Evolutionary conservation across 2,113 vertebrate species (phyloP), one percentile per base, ranked within the genome.

Genomic region (Oryctolagus cuniculus): DNA sequence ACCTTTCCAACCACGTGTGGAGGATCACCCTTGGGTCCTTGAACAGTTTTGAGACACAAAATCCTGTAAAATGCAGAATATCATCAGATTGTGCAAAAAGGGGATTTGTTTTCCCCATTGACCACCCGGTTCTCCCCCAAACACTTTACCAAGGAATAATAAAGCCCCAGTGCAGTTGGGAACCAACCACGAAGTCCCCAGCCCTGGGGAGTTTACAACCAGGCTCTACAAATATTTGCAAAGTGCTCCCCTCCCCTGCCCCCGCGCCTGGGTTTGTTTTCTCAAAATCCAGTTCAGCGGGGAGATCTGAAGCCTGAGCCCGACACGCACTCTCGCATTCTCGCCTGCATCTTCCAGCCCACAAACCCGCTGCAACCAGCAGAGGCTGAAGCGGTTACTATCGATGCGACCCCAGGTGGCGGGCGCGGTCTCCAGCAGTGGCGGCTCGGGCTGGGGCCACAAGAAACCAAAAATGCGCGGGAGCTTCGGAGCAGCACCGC

Each of bases 1-100:
- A 8, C 38, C 24, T 64, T 24, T 16, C 53, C 11, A 5, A 17
- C 44, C 64, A 1, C 0, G 0, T 61, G 1, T 44, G 44, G 44
- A 44, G 27, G 29, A 6, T 22, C 38, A n/a, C 17, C 22, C 55
- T 53, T 10, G 21, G 10, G 82, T 61, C 29, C 73, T 27, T 73
- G 44, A 44, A 44, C 44, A 44, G 44, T 44, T 67, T 83, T 29
- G 27, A 67, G 19, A n/a, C 31, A 19, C 44, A 9, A 2, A 29
- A 22, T 10, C 15, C 44, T 16, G 63, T 44, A 55, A 79, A 69
- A 79, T 13, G 61, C 80, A 78, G 9, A 8, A 36, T 51, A 64
- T 15, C 44, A 73, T 7, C 44, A 44, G 19, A 13, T 21, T 17
- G 13, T 31, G 51, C 19, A 13, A 0, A 4, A 17, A 5, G 3